A percentile compares a stretch with the other conserved stretches of the same genome.
Evolutionary conservation across 2,888 invertebrate species (phyloP).

Genomic region (Epirrhoe tristata): DNA sequence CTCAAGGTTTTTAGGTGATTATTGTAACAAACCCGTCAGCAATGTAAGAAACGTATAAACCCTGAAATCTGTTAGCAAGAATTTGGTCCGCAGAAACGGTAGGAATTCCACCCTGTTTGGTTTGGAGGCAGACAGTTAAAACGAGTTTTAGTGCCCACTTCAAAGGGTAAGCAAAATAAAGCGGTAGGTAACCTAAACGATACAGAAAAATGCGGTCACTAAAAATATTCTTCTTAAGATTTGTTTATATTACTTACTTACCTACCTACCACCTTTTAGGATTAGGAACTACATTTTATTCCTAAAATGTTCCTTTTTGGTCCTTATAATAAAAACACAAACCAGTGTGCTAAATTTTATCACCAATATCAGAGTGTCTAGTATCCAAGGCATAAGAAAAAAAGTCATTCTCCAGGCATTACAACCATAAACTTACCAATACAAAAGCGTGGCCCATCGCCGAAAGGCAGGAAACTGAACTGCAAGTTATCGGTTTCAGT

Average conservation of each 20-base stretch:
- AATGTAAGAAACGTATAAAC: conserved; percentile 24
- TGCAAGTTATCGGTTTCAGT: conserved; percentile 62
- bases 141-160: conserved; percentile 30
- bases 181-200: conserved; percentile 4
- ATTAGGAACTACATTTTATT: too few species aligned
- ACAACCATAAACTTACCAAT: conserved; percentile 49
- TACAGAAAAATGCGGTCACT: conserved; percentile 16
- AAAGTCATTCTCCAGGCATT: too few species aligned
- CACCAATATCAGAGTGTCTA: too few species aligned
- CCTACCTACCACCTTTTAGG: too few species aligned
- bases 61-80: conserved; percentile 33
- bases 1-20: conserved; percentile 13
- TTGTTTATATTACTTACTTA: background rate
- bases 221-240: conserved; percentile 7
- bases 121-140: conserved; percentile 28
- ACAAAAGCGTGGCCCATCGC: conserved; percentile 70
- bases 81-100: conserved; percentile 18
- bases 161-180: conserved; percentile 24
- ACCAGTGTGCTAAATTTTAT: background rate
- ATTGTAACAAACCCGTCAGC: conserved; percentile 12
- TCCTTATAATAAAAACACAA: background rate
- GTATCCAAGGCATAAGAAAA: too few species aligned
- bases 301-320: too few species aligned
- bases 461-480: conserved; percentile 68
- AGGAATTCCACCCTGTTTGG: conserved; percentile 26